Evolutionary conservation across 1,140 invertebrate species (phyloP).

Genomic region (Trichonephila inaurata): DNA sequence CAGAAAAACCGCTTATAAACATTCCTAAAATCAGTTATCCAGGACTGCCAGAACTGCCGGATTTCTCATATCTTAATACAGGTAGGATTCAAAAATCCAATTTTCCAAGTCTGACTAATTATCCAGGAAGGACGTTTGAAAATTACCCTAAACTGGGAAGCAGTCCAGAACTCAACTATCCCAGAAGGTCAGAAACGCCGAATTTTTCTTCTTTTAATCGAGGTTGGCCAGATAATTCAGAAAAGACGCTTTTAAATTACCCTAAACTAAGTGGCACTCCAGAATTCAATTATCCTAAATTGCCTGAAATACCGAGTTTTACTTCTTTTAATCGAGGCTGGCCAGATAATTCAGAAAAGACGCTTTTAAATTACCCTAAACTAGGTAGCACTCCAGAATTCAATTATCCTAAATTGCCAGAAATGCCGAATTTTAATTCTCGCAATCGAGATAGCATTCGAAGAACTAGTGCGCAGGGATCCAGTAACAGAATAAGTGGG

Average conservation of each 20-base stretch:
- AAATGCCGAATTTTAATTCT: background rate
- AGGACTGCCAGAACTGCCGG: too few relatives aligned
- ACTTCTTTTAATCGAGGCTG: background rate
- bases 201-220: background rate
- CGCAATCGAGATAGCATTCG: background rate
- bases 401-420: slow-evolving; percentile 41
- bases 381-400: background rate
- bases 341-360: too few relatives aligned
- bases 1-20: too few relatives aligned
- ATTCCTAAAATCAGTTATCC: too few relatives aligned
- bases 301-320: background rate
- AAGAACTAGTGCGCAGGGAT: slow-evolving; percentile 9
- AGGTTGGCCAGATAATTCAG: background rate
- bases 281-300: slow-evolving; percentile 17
- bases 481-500: too few relatives aligned
- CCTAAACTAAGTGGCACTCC: background rate
- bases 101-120: too few relatives aligned
- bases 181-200: background rate
- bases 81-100: too few relatives aligned
- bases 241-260: background rate
- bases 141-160: slow-evolving; percentile 27
- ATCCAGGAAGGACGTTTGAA: too few relatives aligned
- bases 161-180: slow-evolving; percentile 18
- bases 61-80: too few relatives aligned
- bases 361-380: background rate